Evolutionary conservation across 2,113 vertebrate genomes (phyloP).

Genomic region (Benitochromis conjunctus): DNA sequence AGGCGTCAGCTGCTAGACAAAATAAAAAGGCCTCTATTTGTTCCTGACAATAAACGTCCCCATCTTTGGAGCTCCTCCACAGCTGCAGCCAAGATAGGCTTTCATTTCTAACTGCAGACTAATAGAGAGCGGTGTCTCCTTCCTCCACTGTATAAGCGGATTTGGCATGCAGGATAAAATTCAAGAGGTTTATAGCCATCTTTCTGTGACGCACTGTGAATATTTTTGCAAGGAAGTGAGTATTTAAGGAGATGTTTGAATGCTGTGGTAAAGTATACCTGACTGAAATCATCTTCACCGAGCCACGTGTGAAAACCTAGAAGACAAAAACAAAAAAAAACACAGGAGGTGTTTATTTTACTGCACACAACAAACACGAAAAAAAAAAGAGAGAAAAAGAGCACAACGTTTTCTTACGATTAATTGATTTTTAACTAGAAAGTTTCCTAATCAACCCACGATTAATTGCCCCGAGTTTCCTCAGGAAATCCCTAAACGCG

Average conservation of each 20-base stretch:
- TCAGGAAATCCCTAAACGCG: conserved; percentile 47
- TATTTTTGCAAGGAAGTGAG: not conserved
- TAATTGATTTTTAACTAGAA: not conserved
- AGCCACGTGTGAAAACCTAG: not conserved
- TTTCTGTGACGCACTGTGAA: not conserved
- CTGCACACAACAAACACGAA: not conserved
- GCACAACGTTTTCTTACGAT: not conserved
- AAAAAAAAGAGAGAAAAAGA: not conserved
- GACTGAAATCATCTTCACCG: not conserved
- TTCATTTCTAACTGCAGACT: conserved; percentile 47
- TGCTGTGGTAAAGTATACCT: conserved; percentile 13
- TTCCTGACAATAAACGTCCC: conserved; percentile 62
- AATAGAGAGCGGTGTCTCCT: conserved; percentile 37
- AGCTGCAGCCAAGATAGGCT: conserved; percentile 60
- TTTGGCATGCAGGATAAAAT: conserved; percentile 33
- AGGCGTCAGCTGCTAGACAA: conserved; percentile 71
- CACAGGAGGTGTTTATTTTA: not conserved
- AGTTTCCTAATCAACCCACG: conserved; percentile 19
- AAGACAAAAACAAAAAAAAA: conserved; percentile 1
- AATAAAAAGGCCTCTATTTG: conserved; percentile 68
- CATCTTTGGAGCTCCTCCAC: conserved; percentile 57
- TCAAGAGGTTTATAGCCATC: conserved; percentile 14
- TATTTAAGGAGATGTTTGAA: not conserved
- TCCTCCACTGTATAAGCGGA: conserved; percentile 46
- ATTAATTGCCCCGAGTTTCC: conserved; percentile 40